Evolutionary conservation across 2,113 vertebrate species (phyloP), one percentile per base, ranked within the genome.

Genomic region (Xiphophorus couchianus): DNA sequence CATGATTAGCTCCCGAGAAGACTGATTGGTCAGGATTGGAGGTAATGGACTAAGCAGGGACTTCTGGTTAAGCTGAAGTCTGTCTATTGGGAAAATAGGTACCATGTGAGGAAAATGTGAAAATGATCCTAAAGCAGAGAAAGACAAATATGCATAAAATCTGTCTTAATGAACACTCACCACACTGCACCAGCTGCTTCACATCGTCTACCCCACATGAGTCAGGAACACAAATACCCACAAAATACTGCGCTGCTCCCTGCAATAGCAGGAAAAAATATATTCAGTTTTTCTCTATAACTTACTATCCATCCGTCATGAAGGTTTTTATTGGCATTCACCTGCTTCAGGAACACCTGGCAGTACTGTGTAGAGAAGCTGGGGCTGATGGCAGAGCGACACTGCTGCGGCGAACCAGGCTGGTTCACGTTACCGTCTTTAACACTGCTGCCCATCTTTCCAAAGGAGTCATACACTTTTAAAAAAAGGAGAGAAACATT

Each of bases 381-480:
- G 9, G 93, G 90, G 0, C 86, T 81, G 0, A 22, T 74, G 29
- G 91, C 84, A 1, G 95, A 95, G 66, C 88, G 78, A 62, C 96
- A 96, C 87, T 96, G 93, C 0, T 93, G 91, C 70, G 92, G 87
- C 2, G 93, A 93, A 10, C 95, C 96, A 5, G 95, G 92, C 74
- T 90, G 87, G 91, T 96, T 95, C 69, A 90, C 37, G 1, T 97
- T 96, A 11, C 96, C 95, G 0, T 89, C 90, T n/a, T 92, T 63
- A 6, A 96, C 71, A 15, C 94, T 93, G 81, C 96, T 97, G 12
- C 95, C 94, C 61, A 94, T 84, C 89, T 96, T 97, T 63, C 96
- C 96, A 35, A 93, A 88, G 0, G 96, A 91, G 88, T 97, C 96
- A 58, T 95, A 96, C 96, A 96, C 96, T 96, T 87, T 37, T 11